phyloP scores from a whole-genome alignment of 2,888 invertebrate genomes.

The Hemithea aestivaria region DNA sequence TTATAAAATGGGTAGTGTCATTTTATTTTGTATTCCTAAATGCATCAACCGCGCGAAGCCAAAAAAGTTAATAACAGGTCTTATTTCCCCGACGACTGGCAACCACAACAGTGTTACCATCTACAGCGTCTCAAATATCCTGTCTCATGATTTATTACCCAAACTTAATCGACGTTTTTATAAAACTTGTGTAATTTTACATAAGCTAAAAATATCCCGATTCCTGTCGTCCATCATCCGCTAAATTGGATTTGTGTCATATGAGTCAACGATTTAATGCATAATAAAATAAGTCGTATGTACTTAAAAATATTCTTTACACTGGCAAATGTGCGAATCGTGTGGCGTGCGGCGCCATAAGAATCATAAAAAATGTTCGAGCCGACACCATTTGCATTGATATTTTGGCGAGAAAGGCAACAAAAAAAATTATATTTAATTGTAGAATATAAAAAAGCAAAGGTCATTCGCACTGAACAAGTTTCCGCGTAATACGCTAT shows the following conservation, averaged over 20 bases:
- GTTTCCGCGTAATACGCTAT: conserved; percentile 35
- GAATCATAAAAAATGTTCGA: neutral
- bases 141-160: conserved; percentile 17
- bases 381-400: too few species aligned
- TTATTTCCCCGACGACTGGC: neutral
- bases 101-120: neutral
- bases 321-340: conserved; percentile 1
- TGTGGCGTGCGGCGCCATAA: conserved; percentile 11
- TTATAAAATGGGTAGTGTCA: too few species aligned
- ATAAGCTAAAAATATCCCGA: conserved; percentile 33
- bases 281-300: neutral
- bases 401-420: conserved; percentile 10
- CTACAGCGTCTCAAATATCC: neutral
- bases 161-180: conserved; percentile 14
- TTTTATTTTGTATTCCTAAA: too few species aligned
- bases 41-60: too few species aligned
- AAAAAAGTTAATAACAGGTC: neutral
- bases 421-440: conserved; percentile 11
- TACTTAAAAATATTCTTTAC: conserved; percentile 5
- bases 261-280: conserved; percentile 33
- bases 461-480: conserved; percentile 20
- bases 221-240: conserved; percentile 32
- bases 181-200: conserved; percentile 5
- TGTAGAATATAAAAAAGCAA: conserved; percentile 11
- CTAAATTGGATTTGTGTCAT: conserved; percentile 50